Percentiles rank a stretch among this genome's conserved stretches.
Evolutionary conservation across 2,888 invertebrate species (phyloP).

Genomic region (Harpalus rufipes): DNA sequence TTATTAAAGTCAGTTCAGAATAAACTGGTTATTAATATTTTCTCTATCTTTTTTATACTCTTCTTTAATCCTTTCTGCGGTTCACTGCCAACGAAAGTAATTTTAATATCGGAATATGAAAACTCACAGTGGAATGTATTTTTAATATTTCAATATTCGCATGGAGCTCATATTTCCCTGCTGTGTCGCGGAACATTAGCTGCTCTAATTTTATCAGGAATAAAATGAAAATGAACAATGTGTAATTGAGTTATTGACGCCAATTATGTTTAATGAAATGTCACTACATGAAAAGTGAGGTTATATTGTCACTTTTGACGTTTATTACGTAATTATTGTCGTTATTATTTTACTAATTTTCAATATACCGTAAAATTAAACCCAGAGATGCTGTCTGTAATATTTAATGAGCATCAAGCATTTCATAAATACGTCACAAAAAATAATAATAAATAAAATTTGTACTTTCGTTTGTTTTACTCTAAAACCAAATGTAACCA

Average conservation of each 20-base stretch:
- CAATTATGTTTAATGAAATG: conserved; percentile 33
- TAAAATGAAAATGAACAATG: conserved; percentile 35
- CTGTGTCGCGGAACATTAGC: conserved; percentile 14
- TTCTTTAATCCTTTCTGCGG: neutral
- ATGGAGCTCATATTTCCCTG: neutral
- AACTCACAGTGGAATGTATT: conserved; percentile 20
- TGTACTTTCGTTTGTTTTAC: no score
- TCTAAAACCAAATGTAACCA: no score
- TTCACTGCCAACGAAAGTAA: neutral
- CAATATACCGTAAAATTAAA: neutral
- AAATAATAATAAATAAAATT: no score
- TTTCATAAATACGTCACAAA: neutral
- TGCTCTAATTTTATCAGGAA: conserved; percentile 31
- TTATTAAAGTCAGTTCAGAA: neutral
- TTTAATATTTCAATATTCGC: neutral
- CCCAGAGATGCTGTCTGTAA: neutral
- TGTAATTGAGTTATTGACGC: conserved; percentile 40
- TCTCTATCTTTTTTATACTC: no score
- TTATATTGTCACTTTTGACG: conserved; percentile 22
- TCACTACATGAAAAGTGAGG: conserved; percentile 17
- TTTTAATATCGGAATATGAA: conserved; percentile 37
- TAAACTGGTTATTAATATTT: neutral
- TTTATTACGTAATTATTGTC: neutral
- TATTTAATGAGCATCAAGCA: neutral
- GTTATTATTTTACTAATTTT: neutral